phyloP scores from a whole-genome alignment of 2,113 vertebrate species.

The Tamias sibiricus region DNA sequence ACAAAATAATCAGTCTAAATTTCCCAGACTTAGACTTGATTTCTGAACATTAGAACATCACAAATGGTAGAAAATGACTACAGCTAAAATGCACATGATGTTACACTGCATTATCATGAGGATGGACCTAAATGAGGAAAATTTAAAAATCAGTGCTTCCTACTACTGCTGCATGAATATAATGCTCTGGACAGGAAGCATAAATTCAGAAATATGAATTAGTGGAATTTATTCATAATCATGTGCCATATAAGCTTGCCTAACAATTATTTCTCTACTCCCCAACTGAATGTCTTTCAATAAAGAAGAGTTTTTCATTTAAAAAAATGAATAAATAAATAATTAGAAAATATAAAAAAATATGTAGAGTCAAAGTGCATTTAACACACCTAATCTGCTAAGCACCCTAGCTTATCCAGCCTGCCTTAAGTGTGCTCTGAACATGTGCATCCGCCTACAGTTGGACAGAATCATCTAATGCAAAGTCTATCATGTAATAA shows the following conservation, averaged over 20 bases:
- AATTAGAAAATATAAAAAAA: no score
- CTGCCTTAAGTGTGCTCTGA: no score
- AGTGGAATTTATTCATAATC: conserved; percentile 61
- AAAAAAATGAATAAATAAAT: no score
- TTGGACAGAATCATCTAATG: no score
- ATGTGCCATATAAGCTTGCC: conserved; percentile 73
- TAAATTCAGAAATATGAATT: conserved; percentile 62
- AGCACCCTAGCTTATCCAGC: no score
- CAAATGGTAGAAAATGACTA: conserved; percentile 55
- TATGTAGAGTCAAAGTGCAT: no score
- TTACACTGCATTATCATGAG: conserved; percentile 46
- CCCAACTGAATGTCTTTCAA: conserved; percentile 75
- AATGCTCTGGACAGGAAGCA: conserved; percentile 63
- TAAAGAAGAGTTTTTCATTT: conserved; percentile 75
- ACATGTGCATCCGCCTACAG: no score
- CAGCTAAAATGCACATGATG: conserved; percentile 44
- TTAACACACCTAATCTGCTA: no score
- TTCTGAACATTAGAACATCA: conserved; percentile 61
- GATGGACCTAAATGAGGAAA: conserved; percentile 5
- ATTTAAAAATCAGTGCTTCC: conserved; percentile 52
- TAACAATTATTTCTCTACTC: conserved; percentile 71
- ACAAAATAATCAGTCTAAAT: conserved; percentile 66
- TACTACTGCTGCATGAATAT: conserved; percentile 76
- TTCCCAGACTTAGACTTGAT: conserved; percentile 66
- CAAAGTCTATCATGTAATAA: no score